These are phyloP conservation scores for Mycetomoellerius zeteki DNA, from an alignment of 1,140 invertebrate species.

Conservation along the genomic window DNA sequence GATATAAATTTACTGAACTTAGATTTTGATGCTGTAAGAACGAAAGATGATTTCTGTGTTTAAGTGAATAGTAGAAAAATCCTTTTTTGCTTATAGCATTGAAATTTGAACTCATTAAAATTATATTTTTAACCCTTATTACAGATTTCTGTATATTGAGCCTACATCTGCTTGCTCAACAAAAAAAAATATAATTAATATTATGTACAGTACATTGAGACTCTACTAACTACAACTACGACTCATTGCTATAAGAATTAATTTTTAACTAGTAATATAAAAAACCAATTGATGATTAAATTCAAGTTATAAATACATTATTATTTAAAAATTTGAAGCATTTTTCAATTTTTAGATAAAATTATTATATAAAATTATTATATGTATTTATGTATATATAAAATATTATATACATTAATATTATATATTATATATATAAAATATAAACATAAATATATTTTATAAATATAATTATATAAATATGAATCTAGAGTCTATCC, in stretches of 20 bases:
- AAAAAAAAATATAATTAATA: neutral
- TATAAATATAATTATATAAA: neutral
- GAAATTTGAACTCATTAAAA: neutral
- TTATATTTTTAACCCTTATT: neutral
- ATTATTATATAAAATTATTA: neutral
- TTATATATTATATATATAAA: neutral
- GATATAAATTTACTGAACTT: neutral
- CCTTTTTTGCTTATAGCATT: neutral
- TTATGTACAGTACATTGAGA: neutral
- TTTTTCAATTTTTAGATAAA: neutral
- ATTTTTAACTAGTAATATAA: neutral
- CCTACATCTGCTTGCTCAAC: neutral
- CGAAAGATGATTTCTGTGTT: neutral
- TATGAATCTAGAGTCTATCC: neutral
- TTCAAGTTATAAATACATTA: neutral
- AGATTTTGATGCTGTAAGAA: neutral
- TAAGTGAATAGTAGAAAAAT: neutral
- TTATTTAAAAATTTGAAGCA: neutral
- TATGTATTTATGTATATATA: neutral
- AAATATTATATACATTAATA: neutral
- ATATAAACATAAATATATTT: neutral
- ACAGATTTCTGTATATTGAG: neutral
- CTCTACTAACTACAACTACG: neutral
- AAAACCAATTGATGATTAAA: neutral
- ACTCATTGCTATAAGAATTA: slow-evolving; percentile 13